These are phyloP conservation scores for Entosphenus tridentatus DNA, from an alignment of 2,113 vertebrate genomes.

Conservation along the genomic window DNA sequence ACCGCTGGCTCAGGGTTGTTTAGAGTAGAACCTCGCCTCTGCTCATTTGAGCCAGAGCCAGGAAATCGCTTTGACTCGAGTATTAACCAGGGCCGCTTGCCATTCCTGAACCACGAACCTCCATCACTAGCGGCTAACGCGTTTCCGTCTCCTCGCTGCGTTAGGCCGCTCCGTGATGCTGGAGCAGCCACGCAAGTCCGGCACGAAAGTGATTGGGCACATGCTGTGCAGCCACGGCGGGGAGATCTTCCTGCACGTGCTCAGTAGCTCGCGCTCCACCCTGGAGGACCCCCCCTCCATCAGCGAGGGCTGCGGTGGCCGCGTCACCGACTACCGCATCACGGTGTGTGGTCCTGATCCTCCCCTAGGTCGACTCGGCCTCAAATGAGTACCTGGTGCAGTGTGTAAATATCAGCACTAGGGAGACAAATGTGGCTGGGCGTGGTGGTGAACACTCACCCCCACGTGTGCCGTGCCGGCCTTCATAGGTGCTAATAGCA, in stretches of 20 bases:
- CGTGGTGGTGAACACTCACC: too few species aligned
- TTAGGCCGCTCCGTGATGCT: slow-evolving; percentile 78
- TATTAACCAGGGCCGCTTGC: too few species aligned
- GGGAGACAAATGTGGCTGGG: too few species aligned
- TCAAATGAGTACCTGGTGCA: too few species aligned
- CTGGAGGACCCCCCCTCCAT: slow-evolving; percentile 93
- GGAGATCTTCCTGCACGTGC: slow-evolving; percentile 81
- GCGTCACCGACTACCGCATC: slow-evolving; percentile 93
- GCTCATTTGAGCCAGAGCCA: too few species aligned
- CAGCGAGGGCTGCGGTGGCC: slow-evolving; percentile 82
- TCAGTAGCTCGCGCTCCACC: slow-evolving; percentile 81
- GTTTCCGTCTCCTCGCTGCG: slow-evolving; percentile 12
- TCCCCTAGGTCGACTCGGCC: not conserved
- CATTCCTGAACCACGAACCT: too few species aligned
- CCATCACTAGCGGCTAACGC: not conserved
- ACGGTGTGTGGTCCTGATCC: slow-evolving; percentile 29
- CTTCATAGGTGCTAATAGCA: too few species aligned
- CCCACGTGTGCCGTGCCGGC: too few species aligned
- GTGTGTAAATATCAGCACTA: too few species aligned
- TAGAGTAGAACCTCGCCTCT: too few species aligned
- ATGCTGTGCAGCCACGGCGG: slow-evolving; percentile 96
- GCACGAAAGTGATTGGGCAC: slow-evolving; percentile 96
- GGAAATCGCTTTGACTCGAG: too few species aligned
- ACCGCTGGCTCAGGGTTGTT: too few species aligned
- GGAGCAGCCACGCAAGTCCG: slow-evolving; percentile 84